Conservation (phyloP, 2,797 vertebrate species). For the Hippoglossus hippoglossus region DNA sequence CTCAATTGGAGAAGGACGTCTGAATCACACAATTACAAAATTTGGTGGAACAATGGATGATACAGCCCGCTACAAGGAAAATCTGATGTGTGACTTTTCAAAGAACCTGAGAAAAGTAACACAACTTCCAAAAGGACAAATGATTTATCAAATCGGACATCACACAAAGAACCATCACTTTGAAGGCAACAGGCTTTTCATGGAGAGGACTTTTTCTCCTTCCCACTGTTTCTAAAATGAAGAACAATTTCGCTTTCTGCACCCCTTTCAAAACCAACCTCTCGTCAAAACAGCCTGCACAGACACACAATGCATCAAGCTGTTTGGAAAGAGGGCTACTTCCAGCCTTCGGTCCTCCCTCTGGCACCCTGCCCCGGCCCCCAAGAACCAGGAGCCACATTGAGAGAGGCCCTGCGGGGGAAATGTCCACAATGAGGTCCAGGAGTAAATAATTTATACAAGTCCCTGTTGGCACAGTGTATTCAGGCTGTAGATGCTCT, state of each 20-base stretch:
- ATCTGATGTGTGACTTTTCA: neutral
- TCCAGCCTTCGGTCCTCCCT: constrained; percentile 39
- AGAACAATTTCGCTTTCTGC: constrained; percentile 7
- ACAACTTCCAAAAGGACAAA: neutral
- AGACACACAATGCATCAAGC: constrained; percentile 20
- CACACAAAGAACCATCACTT: too few species aligned
- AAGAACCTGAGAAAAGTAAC: neutral
- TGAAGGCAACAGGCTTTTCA: constrained; percentile 4
- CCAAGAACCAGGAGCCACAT: constrained; percentile 33
- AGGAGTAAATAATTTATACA: constrained; percentile 71
- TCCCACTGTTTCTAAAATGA: neutral
- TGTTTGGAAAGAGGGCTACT: constrained; percentile 19
- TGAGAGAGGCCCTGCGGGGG: constrained; percentile 40
- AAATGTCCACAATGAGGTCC: constrained; percentile 54
- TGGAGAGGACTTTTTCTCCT: neutral
- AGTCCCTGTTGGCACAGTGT: constrained; percentile 53
- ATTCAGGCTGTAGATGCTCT: constrained; percentile 55
- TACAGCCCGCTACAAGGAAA: neutral
- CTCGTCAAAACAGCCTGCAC: constrained; percentile 18
- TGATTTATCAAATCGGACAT: too few species aligned
- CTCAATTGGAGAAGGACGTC: neutral
- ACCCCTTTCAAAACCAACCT: constrained; percentile 17
- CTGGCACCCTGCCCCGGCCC: constrained; percentile 34
- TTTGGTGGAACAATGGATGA: neutral
- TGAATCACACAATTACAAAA: constrained; percentile 9